phyloP scores from a whole-genome alignment of 2,797 vertebrate species.

The Sebastes cheni region DNA sequence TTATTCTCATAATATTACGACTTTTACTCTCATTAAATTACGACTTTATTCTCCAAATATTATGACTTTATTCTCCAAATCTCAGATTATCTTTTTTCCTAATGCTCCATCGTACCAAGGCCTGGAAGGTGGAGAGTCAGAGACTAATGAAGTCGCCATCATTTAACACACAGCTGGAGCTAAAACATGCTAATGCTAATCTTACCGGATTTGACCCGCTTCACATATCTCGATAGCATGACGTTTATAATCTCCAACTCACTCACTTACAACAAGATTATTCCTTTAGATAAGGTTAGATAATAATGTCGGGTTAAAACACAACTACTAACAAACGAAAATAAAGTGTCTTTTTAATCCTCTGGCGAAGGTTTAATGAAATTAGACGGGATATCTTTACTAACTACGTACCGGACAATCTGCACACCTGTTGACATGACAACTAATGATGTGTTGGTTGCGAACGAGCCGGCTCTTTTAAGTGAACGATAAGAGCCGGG shows the following conservation, averaged over 20 bases:
- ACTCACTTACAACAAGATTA: neutral
- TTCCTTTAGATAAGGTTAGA: neutral
- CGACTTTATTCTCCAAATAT: too few species aligned
- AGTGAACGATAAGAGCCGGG: too few species aligned
- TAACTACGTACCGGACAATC: accelerated
- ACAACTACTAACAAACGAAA: too few species aligned
- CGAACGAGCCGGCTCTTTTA: too few species aligned
- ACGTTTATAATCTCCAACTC: neutral
- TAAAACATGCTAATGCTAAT: neutral
- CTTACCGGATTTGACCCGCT: slow-evolving; percentile 70
- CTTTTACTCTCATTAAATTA: too few species aligned
- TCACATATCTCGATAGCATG: slow-evolving; percentile 65
- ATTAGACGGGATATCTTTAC: neutral
- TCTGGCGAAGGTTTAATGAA: too few species aligned
- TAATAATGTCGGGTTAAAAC: neutral
- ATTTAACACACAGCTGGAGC: neutral
- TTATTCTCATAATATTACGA: too few species aligned
- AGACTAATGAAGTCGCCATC: accelerated
- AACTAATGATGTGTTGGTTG: accelerated
- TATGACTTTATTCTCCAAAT: too few species aligned
- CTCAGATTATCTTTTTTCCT: too few species aligned
- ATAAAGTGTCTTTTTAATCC: accelerated
- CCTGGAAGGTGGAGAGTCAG: too few species aligned
- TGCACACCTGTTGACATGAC: slow-evolving; percentile 39
- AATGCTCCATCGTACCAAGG: too few species aligned